Percentiles rank a stretch among this genome's conserved stretches.
phyloP scores from a whole-genome alignment of 2,797 vertebrate genomes.

The Chaunax sp. region DNA sequence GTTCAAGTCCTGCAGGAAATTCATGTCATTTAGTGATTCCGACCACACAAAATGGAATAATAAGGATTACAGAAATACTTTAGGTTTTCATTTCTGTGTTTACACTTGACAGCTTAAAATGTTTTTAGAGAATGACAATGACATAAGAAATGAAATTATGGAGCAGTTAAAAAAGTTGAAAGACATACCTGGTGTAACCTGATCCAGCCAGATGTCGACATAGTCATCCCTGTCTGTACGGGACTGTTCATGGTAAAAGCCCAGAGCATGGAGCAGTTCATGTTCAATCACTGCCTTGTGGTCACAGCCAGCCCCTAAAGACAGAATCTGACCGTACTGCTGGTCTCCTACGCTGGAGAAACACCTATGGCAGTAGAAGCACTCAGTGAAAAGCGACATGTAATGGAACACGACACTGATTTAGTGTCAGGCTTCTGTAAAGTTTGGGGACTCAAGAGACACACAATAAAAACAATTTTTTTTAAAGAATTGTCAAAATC shows the following conservation, averaged over 20 bases:
- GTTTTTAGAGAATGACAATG: not conserved
- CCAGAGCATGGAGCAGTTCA: slow-evolving; percentile 89
- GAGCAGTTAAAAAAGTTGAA: not conserved
- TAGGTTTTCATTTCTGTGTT: not conserved
- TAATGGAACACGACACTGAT: not conserved
- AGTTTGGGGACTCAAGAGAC: not conserved
- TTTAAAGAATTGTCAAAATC: not conserved
- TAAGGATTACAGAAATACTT: too few species aligned
- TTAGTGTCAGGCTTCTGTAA: not conserved
- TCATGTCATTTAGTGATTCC: not conserved
- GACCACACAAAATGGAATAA: not conserved
- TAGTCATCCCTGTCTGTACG: slow-evolving; percentile 92
- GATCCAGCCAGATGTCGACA: slow-evolving; percentile 89
- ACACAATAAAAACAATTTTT: too few species aligned
- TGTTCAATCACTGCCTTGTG: slow-evolving; percentile 90
- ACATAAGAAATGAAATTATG: not conserved
- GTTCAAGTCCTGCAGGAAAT: slow-evolving; percentile 76
- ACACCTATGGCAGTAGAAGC: slow-evolving; percentile 77
- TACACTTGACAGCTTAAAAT: too few species aligned
- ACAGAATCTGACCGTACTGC: slow-evolving; percentile 87
- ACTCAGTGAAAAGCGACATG: not conserved
- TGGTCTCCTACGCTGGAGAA: slow-evolving; percentile 90
- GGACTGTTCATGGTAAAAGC: slow-evolving; percentile 93
- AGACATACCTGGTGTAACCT: slow-evolving; percentile 84
- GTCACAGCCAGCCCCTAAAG: slow-evolving; percentile 87